Base-by-base conservation (phyloP, 2,113 vertebrate genomes). In the Colius striatus region DNA sequence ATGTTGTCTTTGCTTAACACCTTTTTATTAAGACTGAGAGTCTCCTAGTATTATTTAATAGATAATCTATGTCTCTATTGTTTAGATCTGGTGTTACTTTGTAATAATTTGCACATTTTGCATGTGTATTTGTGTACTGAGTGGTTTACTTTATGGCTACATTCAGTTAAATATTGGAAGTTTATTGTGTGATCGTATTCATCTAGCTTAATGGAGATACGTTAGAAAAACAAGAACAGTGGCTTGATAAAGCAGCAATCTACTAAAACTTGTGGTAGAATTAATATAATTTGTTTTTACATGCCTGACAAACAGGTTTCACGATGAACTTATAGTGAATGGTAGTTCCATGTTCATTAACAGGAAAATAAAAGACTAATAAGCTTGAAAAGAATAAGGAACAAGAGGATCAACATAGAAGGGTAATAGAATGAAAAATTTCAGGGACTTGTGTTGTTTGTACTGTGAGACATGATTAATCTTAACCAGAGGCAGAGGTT, bases 151-250 rank as follows among this genome's bases (percentile, higher is more conserved):
- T 76, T 86, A 74, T 73, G 36, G 73, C 47, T 71, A 26, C 9
- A 16, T 87, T 68, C 41, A 61, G 61, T 92, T 89, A 92, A 89
- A 91, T 89, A 65, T 78, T 61, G 61, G 20, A 67, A 76, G 50
- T 93, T 90, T 81, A 67, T 66, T 88, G 32, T 83, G 68, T 29
- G 34, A 55, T 92, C 23, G 4, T 89, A 81, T 78, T 94, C 92
- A 60, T 84, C 84, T 67, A 87, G 48, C 47, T 86, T 86, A 66
- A 83, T 70, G 21, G 30, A 61, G 58, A 72, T 84, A 72, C 34
- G 38, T 68, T 83, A 83, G 67, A 92, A 84, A 77, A 77, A 43
- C 50, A 87, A 50, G 65, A 80, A 9, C 12, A 61, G 30, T 66
- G 54, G 15, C 51, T 83, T 80, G 54, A 62, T 61, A 80, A 77